A percentile compares a stretch with the other conserved stretches of the same genome.
Conservation (phyloP, 2,113 vertebrate species). For the Cyphomyrus plagiostoma region DNA sequence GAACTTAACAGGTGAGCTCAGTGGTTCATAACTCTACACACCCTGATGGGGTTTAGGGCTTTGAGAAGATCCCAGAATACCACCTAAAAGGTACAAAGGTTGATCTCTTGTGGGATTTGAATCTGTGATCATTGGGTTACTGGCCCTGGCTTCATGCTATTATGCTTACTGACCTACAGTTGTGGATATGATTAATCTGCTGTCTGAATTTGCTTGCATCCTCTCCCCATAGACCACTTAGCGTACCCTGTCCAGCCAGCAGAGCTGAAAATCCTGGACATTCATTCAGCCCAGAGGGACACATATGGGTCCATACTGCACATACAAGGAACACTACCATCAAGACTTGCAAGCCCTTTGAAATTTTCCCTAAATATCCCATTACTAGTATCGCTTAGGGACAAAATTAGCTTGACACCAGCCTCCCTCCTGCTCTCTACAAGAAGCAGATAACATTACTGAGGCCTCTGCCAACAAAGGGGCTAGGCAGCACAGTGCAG, state of each 20-base stretch:
- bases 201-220: not conserved
- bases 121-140: not conserved
- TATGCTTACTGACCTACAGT: not conserved
- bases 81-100: not conserved
- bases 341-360: constrained; percentile 25
- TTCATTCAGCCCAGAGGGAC: constrained; percentile 31
- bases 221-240: not conserved
- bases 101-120: not conserved
- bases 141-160: not conserved
- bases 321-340: not conserved
- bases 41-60: not conserved
- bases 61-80: not conserved
- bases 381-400: constrained; percentile 46
- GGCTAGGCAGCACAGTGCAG: not conserved
- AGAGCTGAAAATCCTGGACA: not conserved
- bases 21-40: not conserved
- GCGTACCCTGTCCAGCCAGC: not conserved
- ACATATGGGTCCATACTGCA: constrained; percentile 4
- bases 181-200: not conserved
- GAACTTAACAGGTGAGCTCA: not conserved
- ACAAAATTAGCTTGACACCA: constrained; percentile 45
- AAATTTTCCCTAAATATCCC: constrained; percentile 50
- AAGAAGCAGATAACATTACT: not conserved
- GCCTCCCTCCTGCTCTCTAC: not conserved
- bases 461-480: not conserved